Conservation (phyloP, 2,797 vertebrate genomes). For the Enteromius treurensis region DNA sequence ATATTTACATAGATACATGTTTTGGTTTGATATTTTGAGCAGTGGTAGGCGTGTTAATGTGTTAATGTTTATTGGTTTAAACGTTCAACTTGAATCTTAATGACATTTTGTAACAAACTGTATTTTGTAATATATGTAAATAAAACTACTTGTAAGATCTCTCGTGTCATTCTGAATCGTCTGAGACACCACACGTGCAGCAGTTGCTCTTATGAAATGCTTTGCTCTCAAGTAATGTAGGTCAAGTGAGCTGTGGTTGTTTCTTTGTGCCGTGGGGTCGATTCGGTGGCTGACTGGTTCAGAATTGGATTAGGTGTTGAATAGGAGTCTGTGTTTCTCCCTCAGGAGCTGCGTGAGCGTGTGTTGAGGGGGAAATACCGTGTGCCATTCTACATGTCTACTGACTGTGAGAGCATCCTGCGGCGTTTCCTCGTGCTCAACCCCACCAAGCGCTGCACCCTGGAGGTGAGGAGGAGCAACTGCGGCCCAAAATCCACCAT, state of each 20-base stretch:
- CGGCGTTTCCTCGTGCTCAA: constrained; percentile 91
- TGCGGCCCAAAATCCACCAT: neutral
- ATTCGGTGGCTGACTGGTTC: constrained; percentile 32
- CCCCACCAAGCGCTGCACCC: constrained; percentile 89
- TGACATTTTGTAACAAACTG: neutral
- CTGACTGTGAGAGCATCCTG: constrained; percentile 93
- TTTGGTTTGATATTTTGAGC: neutral
- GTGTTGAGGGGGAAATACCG: constrained; percentile 94
- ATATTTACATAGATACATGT: neutral
- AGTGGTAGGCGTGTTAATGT: neutral
- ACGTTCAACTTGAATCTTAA: neutral
- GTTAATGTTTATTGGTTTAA: neutral
- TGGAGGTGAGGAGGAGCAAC: constrained; percentile 79
- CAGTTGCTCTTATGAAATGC: constrained; percentile 11
- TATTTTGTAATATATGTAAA: neutral
- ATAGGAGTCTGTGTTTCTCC: constrained; percentile 30
- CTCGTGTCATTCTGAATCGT: neutral
- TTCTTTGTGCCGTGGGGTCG: neutral
- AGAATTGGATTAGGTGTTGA: constrained; percentile 41
- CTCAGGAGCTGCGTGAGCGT: constrained; percentile 89
- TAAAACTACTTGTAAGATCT: neutral
- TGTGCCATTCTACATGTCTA: constrained; percentile 96
- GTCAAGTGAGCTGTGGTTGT: constrained; percentile 39
- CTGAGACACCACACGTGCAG: constrained; percentile 6
- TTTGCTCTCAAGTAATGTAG: constrained; percentile 30